Conservation (phyloP, 2,797 vertebrate genomes). For the Florisuga fusca region DNA sequence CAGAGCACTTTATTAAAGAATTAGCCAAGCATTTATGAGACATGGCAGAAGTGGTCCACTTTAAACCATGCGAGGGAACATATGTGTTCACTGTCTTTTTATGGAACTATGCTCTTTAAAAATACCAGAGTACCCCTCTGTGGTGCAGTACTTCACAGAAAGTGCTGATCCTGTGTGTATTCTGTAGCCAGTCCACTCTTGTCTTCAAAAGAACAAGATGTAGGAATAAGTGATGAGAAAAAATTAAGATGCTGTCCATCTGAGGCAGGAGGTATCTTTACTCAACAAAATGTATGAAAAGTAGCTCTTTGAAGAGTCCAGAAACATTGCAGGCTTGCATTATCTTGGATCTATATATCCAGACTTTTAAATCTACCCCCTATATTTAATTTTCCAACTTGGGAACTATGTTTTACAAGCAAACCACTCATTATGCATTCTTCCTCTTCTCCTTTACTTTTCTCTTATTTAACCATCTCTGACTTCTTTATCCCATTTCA, state of each 20-base stretch:
- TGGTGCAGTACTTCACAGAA: not conserved
- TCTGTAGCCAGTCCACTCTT: not conserved
- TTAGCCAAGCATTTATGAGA: not conserved
- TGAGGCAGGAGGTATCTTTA: not conserved
- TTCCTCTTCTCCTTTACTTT: not conserved
- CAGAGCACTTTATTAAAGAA: not conserved
- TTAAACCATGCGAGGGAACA: not conserved
- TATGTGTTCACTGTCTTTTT: accelerated
- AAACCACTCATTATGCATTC: not conserved
- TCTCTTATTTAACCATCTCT: not conserved
- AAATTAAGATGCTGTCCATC: not conserved
- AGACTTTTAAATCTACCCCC: not conserved
- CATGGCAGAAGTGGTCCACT: not conserved
- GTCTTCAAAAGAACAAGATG: not conserved
- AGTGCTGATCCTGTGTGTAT: not conserved
- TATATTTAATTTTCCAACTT: not conserved
- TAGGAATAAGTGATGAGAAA: not conserved
- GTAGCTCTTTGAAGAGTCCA: not conserved
- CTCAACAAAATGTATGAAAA: not conserved
- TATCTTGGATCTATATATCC: not conserved
- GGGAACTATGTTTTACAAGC: not conserved
- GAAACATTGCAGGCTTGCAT: not conserved
- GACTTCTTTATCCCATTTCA: not conserved
- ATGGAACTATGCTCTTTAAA: not conserved
- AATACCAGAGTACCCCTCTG: not conserved